Conservation (phyloP, 2,113 vertebrate species). For the Tragelaphus scriptus region DNA sequence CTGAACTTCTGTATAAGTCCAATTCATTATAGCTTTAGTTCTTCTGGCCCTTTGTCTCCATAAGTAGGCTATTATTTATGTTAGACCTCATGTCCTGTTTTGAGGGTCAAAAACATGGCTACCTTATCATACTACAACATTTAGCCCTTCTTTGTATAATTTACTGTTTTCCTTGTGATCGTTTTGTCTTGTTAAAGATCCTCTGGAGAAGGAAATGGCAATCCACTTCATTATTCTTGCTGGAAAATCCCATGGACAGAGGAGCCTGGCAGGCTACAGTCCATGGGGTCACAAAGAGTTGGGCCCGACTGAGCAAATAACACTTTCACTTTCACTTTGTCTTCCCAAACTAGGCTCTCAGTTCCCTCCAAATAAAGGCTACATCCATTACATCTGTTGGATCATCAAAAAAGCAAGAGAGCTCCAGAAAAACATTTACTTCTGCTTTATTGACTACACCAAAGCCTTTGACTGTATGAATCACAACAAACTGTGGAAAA, state of each 20-base stretch:
- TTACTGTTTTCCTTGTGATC: background rate
- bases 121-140: background rate
- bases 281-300: background rate
- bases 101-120: background rate
- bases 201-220: background rate
- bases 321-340: background rate
- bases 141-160: background rate
- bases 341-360: background rate
- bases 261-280: background rate
- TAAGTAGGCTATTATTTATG: background rate
- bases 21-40: background rate
- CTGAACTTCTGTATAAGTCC: background rate
- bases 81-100: background rate
- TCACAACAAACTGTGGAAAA: background rate
- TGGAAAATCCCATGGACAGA: background rate
- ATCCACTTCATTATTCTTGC: background rate
- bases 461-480: background rate
- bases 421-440: background rate
- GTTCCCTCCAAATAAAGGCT: background rate
- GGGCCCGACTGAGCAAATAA: rapidly evolving
- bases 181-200: background rate
- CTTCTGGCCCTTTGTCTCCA: background rate
- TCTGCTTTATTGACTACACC: background rate
- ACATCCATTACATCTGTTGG: background rate
- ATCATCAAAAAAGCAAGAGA: background rate